Percentiles rank a stretch among this genome's conserved stretches.
These are phyloP conservation scores for Alauda arvensis DNA, from an alignment of 2,797 vertebrate species.

Conservation along the genomic window DNA sequence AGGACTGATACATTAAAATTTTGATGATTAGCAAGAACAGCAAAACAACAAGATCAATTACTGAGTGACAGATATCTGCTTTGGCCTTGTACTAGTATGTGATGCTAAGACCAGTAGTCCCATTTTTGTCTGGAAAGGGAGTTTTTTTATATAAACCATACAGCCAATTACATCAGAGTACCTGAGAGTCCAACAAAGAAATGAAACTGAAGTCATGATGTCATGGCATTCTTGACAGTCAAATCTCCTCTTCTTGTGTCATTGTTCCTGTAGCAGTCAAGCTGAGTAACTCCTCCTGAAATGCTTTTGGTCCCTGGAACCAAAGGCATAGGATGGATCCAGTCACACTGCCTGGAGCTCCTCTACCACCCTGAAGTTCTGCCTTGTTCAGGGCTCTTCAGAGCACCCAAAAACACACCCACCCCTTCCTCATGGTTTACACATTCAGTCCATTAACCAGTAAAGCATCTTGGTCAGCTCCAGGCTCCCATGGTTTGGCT, in stretches of 20 bases:
- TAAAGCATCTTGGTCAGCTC: neutral
- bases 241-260: neutral
- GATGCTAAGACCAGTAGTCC: neutral
- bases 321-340: neutral
- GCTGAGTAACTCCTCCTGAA: neutral
- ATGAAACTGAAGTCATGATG: neutral
- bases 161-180: neutral
- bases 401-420: neutral
- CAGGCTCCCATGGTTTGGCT: neutral
- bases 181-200: neutral
- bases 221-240: fast-evolving
- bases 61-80: neutral
- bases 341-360: neutral
- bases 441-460: neutral
- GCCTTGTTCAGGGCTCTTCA: neutral
- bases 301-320: neutral
- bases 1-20: neutral
- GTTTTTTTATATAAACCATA: neutral
- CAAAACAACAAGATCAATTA: neutral
- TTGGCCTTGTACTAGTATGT: neutral
- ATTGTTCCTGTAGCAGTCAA: neutral
- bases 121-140: neutral
- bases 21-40: neutral
- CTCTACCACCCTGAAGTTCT: neutral
- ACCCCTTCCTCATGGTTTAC: neutral